Evolutionary conservation across 2,888 invertebrate species (phyloP), one percentile per base, ranked within the genome.

Genomic region (Brachyopa scutellaris): DNA sequence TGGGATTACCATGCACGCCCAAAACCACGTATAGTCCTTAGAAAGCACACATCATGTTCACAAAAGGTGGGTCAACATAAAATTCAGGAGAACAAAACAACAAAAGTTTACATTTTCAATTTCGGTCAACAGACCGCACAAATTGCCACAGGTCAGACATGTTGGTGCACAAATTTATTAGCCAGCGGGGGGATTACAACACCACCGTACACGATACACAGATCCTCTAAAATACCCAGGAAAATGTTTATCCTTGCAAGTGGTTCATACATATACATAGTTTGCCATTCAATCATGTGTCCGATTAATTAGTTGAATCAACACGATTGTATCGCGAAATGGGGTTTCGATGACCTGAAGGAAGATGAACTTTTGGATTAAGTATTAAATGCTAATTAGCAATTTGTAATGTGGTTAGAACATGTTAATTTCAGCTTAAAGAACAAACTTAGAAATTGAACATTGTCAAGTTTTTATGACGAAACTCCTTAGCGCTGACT

Each of bases 51-150:
- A 2, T 7, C 6, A 23, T 21, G 13, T 21, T 36, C 36, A 5
- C 7, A n/a, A 13, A n/a, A n/a, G n/a, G n/a, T n/a, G 53, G 11
- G 9, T 55, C 11, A 21, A 21, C 36, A 55, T 23, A 21, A 36
- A 55, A 13, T 36, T 11, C 19, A 9, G n/a, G n/a, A n/a, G n/a
- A n/a, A n/a, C n/a, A 13, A 36, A 55, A 23, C 8, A 8, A 23
- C 9, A 17, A 21, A 8, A 21, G 31, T 33, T 61, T 45, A 45
- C 45, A 61, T 61, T 45, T 61, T 61, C 31, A 61, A 45, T 61
- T 45, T 45, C 9, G 31, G 42, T 31, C 31, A 31, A 23, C 45
- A 33, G 8, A 61, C 61, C 61, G 8, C 21, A 9, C 19, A 15
- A 59, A 26, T 7, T 9, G 21, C 61, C 33, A 11, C 45, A 45